phyloP scores from a whole-genome alignment of 1,140 invertebrate species.

The Euglossa dilemma region DNA sequence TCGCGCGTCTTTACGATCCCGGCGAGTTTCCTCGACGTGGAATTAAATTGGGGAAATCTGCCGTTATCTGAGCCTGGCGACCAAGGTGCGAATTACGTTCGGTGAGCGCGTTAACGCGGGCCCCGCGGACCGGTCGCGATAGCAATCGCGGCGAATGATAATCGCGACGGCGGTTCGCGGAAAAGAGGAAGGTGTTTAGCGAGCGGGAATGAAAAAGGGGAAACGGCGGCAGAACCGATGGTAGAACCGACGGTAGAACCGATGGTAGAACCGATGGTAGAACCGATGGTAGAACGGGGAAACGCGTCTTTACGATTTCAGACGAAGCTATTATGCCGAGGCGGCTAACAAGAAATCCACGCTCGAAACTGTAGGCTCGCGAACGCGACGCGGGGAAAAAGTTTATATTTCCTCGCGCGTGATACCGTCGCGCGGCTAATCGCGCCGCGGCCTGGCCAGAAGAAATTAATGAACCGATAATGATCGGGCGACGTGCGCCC shows the following conservation, averaged over 20 bases:
- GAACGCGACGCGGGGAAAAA: constrained; percentile 31
- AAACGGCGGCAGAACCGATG: background rate
- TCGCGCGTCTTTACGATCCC: background rate
- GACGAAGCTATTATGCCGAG: constrained; percentile 30
- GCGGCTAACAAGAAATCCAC: constrained; percentile 3
- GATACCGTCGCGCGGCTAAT: constrained; percentile 41
- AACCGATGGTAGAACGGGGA: background rate
- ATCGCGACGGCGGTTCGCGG: background rate
- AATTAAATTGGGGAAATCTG: background rate
- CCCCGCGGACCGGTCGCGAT: background rate
- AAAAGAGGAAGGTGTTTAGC: no score
- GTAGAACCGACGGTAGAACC: no score
- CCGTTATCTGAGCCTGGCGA: background rate
- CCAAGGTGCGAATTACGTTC: background rate
- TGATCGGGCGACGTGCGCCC: constrained; percentile 28
- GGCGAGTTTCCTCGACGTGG: background rate
- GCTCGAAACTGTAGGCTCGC: background rate
- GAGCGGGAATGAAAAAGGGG: background rate
- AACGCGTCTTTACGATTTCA: constrained; percentile 39
- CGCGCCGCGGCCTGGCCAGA: constrained; percentile 46
- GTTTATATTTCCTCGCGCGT: constrained; percentile 33
- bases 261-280: background rate
- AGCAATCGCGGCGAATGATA: background rate
- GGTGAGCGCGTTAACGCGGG: background rate
- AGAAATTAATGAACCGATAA: constrained; percentile 66